These are phyloP conservation scores for Phymastichus coffea DNA, from an alignment of 1,140 invertebrate species.

Conservation along the genomic window DNA sequence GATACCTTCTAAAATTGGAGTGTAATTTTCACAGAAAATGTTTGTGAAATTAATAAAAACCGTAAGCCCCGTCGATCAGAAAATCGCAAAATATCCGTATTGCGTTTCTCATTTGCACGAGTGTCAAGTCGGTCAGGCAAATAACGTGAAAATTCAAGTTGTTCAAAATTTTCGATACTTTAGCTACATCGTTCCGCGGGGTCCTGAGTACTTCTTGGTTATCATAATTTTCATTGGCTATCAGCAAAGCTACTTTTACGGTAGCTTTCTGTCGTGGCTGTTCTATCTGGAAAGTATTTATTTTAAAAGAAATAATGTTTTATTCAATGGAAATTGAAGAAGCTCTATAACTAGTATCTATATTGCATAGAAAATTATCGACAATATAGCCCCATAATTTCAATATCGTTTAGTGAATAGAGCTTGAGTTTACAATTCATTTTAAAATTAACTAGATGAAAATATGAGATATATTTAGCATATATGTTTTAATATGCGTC, in stretches of 20 bases:
- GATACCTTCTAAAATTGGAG: too few species aligned
- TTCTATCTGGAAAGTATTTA: conserved; percentile 33
- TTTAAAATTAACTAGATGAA: too few species aligned
- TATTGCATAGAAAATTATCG: too few species aligned
- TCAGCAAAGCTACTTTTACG: conserved; percentile 49
- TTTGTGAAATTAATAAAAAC: too few species aligned
- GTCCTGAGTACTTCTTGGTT: conserved; percentile 37
- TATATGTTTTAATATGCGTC: too few species aligned
- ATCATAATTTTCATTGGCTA: conserved; percentile 46
- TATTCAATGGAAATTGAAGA: too few species aligned
- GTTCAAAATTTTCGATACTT: conserved; percentile 42
- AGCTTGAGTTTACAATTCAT: too few species aligned
- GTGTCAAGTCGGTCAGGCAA: conserved; percentile 40
- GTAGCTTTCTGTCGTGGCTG: conserved; percentile 39
- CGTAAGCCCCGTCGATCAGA: conserved; percentile 44
- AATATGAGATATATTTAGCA: too few species aligned
- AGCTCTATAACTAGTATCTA: not conserved
- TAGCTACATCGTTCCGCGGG: conserved; percentile 45
- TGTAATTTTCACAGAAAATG: too few species aligned
- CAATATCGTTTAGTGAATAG: too few species aligned
- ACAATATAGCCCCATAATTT: too few species aligned
- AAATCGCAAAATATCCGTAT: conserved; percentile 40
- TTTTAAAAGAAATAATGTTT: too few species aligned
- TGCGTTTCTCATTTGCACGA: conserved; percentile 45
- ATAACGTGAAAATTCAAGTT: conserved; percentile 49